A percentile compares a stretch with the other conserved stretches of the same genome.
phyloP scores from a whole-genome alignment of 1,140 invertebrate genomes.

The Meteorus sp. region DNA sequence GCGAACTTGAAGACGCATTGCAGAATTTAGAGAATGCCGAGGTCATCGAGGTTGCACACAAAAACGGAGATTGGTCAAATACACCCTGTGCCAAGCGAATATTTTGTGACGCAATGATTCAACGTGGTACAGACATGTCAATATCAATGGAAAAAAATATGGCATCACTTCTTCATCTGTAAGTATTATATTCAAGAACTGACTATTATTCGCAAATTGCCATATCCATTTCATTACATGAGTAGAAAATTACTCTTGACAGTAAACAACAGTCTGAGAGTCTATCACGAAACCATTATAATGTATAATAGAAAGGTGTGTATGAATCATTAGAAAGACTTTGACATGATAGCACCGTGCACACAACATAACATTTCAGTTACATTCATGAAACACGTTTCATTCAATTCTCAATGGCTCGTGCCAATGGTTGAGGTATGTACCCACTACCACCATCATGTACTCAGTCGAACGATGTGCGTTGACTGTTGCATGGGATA shows the following conservation, averaged over 20 bases:
- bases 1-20: slow-evolving; percentile 57
- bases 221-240: too few species aligned
- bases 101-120: slow-evolving; percentile 74
- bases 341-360: background rate
- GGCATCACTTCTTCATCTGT: slow-evolving; percentile 69
- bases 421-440: too few species aligned
- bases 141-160: slow-evolving; percentile 79
- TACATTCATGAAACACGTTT: background rate
- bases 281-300: background rate
- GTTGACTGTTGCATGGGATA: slow-evolving; percentile 20
- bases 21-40: slow-evolving; percentile 61
- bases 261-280: background rate
- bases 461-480: background rate
- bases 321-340: background rate
- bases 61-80: slow-evolving; percentile 67
- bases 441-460: too few species aligned
- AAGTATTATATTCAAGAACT: slow-evolving; percentile 55
- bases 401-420: background rate
- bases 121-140: slow-evolving; percentile 66
- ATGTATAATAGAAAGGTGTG: background rate
- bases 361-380: background rate
- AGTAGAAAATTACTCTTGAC: background rate
- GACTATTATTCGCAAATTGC: background rate
- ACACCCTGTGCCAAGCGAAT: slow-evolving; percentile 75
- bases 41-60: slow-evolving; percentile 41